A percentile compares a stretch with the other conserved stretches of the same genome.
phyloP scores from a whole-genome alignment of 2,888 invertebrate genomes.

The Oscheius onirici region DNA sequence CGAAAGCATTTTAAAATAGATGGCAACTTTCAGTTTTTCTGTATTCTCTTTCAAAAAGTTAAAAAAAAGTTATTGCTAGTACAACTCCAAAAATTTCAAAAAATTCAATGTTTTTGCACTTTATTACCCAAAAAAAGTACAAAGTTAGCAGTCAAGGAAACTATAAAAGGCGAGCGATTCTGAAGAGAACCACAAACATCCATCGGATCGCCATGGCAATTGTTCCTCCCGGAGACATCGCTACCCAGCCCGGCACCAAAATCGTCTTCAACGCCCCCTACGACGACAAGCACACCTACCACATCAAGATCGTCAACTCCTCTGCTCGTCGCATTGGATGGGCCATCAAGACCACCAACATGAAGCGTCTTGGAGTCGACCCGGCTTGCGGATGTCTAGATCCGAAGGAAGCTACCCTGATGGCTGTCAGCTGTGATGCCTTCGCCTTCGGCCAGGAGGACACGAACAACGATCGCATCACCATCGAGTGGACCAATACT shows the following conservation, averaged over 20 bases:
- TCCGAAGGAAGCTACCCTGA: constrained; percentile 53
- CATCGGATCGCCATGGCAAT: too few relatives aligned
- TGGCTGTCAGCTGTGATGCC: constrained; percentile 54
- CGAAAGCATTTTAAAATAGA: too few relatives aligned
- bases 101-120: too few relatives aligned
- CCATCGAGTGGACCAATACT: constrained; percentile 53
- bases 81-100: too few relatives aligned
- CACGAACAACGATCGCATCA: constrained; percentile 27
- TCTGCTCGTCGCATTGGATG: not conserved
- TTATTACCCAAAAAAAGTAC: too few relatives aligned
- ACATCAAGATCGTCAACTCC: constrained; percentile 45
- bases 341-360: constrained; percentile 58
- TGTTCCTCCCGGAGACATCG: too few relatives aligned
- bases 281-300: constrained; percentile 62
- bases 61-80: too few relatives aligned
- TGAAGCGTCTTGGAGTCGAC: constrained; percentile 57
- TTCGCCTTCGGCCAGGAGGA: constrained; percentile 20
- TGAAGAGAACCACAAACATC: too few relatives aligned
- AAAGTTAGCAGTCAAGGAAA: too few relatives aligned
- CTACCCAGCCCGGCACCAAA: constrained; percentile 42
- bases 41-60: too few relatives aligned
- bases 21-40: too few relatives aligned
- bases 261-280: constrained; percentile 64
- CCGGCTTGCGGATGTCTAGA: constrained; percentile 60
- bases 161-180: too few relatives aligned